A percentile compares a stretch with the other conserved stretches of the same genome.
Evolutionary conservation across 2,888 invertebrate genomes (phyloP).

Genomic region (Abrostola triplasia): DNA sequence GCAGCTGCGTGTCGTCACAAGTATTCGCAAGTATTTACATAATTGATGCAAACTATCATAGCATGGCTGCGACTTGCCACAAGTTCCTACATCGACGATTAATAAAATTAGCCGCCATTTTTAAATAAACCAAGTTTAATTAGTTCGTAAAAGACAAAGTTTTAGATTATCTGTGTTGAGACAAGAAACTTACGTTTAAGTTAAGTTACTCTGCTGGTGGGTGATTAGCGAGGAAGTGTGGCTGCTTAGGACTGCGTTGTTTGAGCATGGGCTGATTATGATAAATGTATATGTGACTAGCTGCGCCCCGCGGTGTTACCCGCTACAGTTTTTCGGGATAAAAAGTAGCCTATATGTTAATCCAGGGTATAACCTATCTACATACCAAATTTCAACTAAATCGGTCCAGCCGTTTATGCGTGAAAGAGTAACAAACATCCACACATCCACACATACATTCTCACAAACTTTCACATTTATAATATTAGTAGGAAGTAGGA

Average conservation of each 20-base stretch:
- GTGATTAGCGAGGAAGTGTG: not conserved
- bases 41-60: slow-evolving; percentile 32
- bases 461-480: too few species aligned
- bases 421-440: too few species aligned
- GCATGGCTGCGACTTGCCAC: slow-evolving; percentile 17
- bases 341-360: too few species aligned
- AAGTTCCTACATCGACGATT: not conserved
- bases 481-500: too few species aligned
- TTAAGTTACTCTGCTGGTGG: not conserved
- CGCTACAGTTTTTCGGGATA: too few species aligned
- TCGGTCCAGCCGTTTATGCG: too few species aligned
- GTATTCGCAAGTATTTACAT: slow-evolving; percentile 38
- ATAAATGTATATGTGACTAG: too few species aligned
- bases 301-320: too few species aligned
- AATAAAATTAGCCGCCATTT: slow-evolving; percentile 7
- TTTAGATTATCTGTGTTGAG: not conserved
- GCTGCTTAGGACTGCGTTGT: not conserved
- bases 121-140: slow-evolving; percentile 21
- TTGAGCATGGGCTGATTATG: not conserved
- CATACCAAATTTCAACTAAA: too few species aligned
- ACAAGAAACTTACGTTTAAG: not conserved
- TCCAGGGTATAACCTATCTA: too few species aligned
- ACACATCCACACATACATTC: too few species aligned
- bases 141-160: slow-evolving; percentile 16
- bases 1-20: slow-evolving; percentile 26